Evolutionary conservation across 2,797 vertebrate genomes (phyloP).

Genomic region (Silurus aristotelis): DNA sequence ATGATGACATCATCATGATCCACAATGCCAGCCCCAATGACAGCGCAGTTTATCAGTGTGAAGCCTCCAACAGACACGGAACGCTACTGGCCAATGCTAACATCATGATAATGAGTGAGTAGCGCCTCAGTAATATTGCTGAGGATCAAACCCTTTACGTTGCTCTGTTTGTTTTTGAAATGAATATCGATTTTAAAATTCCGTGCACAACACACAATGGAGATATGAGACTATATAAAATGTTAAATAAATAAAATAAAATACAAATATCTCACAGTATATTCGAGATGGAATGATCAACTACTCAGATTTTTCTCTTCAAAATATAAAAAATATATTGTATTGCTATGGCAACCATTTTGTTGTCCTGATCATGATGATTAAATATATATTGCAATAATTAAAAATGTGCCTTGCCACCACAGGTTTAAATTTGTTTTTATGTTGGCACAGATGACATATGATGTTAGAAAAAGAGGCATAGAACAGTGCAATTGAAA

Average conservation of each 20-base stretch:
- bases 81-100: conserved; percentile 87
- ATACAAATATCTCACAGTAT: not conserved
- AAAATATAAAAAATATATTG: not conserved
- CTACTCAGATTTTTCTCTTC: not conserved
- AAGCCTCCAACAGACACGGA: conserved; percentile 88
- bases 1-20: conserved; percentile 68
- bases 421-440: not conserved
- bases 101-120: conserved; percentile 90
- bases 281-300: not conserved
- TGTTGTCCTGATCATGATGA: not conserved
- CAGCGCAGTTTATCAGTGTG: conserved; percentile 92
- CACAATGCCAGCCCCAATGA: conserved; percentile 80
- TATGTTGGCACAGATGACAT: not conserved
- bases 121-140: not conserved
- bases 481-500: not conserved
- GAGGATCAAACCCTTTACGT: not conserved
- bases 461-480: not conserved
- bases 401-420: not conserved
- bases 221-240: not conserved
- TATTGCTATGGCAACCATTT: not conserved
- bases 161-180: not conserved
- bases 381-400: not conserved
- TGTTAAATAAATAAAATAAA: not conserved
- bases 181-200: not conserved
- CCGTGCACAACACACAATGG: not conserved